Evolutionary conservation across 30 jellyfish, hydroid and myxozoan genomes (phyloP), one percentile per base, ranked within the genome.

Genomic region (Nemopilema nomurai): DNA sequence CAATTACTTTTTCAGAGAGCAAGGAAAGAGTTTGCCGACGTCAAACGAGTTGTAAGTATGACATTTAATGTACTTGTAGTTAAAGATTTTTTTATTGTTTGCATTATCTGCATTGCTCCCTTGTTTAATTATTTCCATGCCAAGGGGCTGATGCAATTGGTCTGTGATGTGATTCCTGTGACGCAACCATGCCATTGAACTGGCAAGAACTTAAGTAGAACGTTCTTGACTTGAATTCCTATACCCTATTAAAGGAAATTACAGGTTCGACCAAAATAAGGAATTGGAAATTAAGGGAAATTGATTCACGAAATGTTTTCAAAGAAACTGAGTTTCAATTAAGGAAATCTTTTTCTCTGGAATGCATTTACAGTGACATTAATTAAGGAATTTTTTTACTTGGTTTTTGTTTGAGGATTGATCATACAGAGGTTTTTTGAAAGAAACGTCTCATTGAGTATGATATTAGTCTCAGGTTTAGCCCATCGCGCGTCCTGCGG

Each of bases 1-100:
- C n/a, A n/a, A n/a, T 41, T 41, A 3, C 57, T 41, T 3, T 41
- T 41, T 41, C 57, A 81, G 90, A 69, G 90, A 41, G 80, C 84
- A 31, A 41, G 57, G 13, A 41, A 41, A 3, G 6, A 41, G 28
- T 52, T 64, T 62, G 28, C 51, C 64, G 33, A 62, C 19, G 62
- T 69, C 0, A 62, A 72, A n/a, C 69, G 63, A 69, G 73, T 63
- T 76, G 90, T 81, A 49, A 64, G 81, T 32, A 18, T 1, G 25
- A 24, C 1, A 18, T 64, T 49, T 13, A 22, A n/a, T n/a, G n/a
- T n/a, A n/a, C n/a, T n/a, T n/a, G n/a, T n/a, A n/a, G n/a, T n/a
- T n/a, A n/a, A n/a, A n/a, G n/a, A n/a, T n/a, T n/a, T n/a, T n/a
- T n/a, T n/a, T n/a, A n/a, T n/a, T n/a, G n/a, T n/a, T n/a, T n/a